phyloP scores from a whole-genome alignment of 2,797 vertebrate species.

The Pseudocheirus occidentalis region DNA sequence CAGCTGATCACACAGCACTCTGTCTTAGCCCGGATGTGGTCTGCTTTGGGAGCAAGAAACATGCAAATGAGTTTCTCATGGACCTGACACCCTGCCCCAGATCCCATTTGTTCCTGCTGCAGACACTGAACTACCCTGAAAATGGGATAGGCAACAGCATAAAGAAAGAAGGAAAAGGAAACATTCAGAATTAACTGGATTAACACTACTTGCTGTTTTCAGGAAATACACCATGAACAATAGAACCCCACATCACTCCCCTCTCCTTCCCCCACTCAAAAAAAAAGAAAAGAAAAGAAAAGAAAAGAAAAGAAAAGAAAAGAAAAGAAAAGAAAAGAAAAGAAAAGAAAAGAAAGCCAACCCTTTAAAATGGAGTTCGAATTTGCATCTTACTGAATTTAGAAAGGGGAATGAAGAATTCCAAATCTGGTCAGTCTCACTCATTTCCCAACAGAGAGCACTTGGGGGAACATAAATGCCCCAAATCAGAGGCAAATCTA shows the following conservation, averaged over 20 bases:
- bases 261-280: not conserved
- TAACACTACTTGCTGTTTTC: conserved; percentile 49
- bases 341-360: too few species aligned
- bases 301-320: too few species aligned
- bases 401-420: not conserved
- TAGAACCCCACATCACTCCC: conserved; percentile 10
- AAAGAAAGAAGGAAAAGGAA: conserved; percentile 66
- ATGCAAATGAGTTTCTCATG: conserved; percentile 74
- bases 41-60: conserved; percentile 76
- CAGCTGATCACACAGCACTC: conserved; percentile 81
- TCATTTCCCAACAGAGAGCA: not conserved
- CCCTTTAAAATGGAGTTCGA: conserved; percentile 10
- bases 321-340: too few species aligned
- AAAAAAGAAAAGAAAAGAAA: too few species aligned
- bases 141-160: conserved; percentile 62
- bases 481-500: not conserved
- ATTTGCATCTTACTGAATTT: not conserved
- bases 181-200: conserved; percentile 76
- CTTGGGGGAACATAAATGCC: not conserved
- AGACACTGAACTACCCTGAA: conserved; percentile 62
- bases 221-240: conserved; percentile 69
- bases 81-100: conserved; percentile 61
- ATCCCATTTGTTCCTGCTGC: conserved; percentile 54
- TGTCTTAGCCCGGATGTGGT: conserved; percentile 83
- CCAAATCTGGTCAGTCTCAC: not conserved